Percentiles rank a stretch among this genome's conserved stretches.
Evolutionary conservation across 2,113 vertebrate species (phyloP).

Genomic region (Pica pica): DNA sequence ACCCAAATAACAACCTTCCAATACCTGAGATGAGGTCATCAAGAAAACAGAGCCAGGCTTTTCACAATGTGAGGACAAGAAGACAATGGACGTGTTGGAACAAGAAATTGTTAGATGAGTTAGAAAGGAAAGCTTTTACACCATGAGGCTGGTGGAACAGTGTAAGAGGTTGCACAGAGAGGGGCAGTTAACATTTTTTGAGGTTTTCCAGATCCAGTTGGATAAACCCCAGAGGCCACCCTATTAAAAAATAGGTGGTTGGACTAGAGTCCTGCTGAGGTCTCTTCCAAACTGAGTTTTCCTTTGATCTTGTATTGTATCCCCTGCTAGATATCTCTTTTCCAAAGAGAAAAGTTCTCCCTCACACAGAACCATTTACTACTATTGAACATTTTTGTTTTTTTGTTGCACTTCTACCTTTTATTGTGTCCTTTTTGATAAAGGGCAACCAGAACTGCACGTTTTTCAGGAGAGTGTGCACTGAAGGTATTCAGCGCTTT

Average conservation of each 20-base stretch:
- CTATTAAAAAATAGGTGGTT: not conserved
- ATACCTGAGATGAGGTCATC: not conserved
- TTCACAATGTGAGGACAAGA: not conserved
- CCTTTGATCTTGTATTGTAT: not conserved
- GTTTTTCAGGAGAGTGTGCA: not conserved
- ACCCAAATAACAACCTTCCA: not conserved
- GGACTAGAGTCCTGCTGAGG: not conserved
- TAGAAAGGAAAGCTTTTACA: not conserved
- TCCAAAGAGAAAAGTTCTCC: not conserved
- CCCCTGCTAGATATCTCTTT: not conserved
- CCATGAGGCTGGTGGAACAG: not conserved
- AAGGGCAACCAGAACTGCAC: not conserved
- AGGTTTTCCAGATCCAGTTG: not conserved
- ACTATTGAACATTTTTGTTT: not conserved
- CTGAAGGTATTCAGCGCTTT: not conserved
- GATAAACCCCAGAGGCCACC: not conserved
- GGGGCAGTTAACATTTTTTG: not conserved
- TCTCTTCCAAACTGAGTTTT: not conserved
- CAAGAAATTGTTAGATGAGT: not conserved
- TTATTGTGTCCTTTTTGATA: not conserved
- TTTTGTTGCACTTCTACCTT: not conserved
- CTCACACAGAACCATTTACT: not conserved
- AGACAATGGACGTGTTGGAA: not conserved
- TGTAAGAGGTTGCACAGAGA: not conserved
- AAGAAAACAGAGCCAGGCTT: not conserved